phyloP scores from a whole-genome alignment of 2,113 vertebrate genomes.

The Tricholaema leucomelas region DNA sequence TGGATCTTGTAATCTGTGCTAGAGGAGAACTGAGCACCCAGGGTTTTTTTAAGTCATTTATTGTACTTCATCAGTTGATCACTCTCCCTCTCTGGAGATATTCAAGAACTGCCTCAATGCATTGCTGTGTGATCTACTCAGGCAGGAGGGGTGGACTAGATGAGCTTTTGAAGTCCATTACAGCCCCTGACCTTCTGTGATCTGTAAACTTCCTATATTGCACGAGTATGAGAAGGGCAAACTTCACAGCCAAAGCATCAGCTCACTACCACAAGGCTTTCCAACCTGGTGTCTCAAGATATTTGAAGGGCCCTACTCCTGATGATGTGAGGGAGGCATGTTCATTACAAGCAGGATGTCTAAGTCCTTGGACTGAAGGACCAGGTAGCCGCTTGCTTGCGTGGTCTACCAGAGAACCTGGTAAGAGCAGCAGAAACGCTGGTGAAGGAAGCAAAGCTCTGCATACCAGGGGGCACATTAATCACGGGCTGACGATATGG shows the following conservation, averaged over 20 bases:
- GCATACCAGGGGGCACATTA: neutral
- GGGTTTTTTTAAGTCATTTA: neutral
- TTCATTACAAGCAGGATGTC: neutral
- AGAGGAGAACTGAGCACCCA: neutral
- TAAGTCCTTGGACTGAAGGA: neutral
- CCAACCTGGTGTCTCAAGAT: neutral
- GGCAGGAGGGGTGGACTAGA: no score
- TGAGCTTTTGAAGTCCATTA: no score
- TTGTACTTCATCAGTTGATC: neutral
- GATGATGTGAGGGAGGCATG: neutral
- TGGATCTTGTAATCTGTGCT: neutral
- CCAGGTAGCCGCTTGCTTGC: neutral
- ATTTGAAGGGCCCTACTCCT: neutral
- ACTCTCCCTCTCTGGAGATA: neutral
- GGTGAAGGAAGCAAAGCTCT: neutral
- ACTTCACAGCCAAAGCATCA: neutral
- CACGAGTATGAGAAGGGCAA: neutral
- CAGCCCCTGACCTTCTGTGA: no score
- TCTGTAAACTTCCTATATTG: neutral
- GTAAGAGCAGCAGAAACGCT: neutral
- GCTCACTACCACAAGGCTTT: neutral
- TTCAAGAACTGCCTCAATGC: no score
- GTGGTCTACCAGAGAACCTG: neutral
- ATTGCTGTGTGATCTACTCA: no score
- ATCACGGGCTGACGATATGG: neutral